phyloP scores from a whole-genome alignment of 2,797 vertebrate genomes.

The Enteromius thamalakanensis region DNA sequence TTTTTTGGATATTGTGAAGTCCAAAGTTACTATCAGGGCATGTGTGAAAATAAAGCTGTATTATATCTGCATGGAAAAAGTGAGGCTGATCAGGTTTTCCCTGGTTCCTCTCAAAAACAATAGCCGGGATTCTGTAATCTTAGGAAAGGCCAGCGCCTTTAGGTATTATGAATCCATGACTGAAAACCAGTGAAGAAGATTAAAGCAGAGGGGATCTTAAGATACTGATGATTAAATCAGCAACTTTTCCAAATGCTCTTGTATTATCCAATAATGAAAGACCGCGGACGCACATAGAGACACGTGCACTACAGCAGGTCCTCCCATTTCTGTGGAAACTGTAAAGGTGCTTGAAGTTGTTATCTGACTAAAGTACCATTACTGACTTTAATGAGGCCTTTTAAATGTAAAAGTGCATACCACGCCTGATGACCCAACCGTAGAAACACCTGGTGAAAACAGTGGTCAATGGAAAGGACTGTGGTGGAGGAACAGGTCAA shows the following conservation, averaged over 20 bases:
- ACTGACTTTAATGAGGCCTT: slow-evolving; percentile 2
- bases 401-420: not conserved
- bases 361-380: slow-evolving; percentile 1
- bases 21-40: slow-evolving; percentile 1
- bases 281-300: not conserved
- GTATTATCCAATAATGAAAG: not conserved
- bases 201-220: not conserved
- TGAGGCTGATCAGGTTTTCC: slow-evolving; percentile 49
- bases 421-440: slow-evolving; percentile 12
- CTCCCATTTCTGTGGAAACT: not conserved
- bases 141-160: slow-evolving; percentile 56
- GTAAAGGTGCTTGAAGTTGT: not conserved
- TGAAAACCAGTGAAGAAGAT: slow-evolving; percentile 17
- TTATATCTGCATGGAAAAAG: slow-evolving; percentile 50
- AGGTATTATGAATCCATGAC: slow-evolving; percentile 33
- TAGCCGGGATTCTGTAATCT: slow-evolving; percentile 62
- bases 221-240: not conserved
- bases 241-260: not conserved
- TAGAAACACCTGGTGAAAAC: slow-evolving; percentile 15
- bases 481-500: slow-evolving; percentile 21
- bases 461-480: slow-evolving; percentile 13
- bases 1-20: not conserved
- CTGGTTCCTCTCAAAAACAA: slow-evolving; percentile 68
- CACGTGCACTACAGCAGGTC: not conserved
- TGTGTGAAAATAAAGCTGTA: not conserved